Evolutionary conservation across 2,888 invertebrate species (phyloP).

Genomic region (Drosophila ezoana): DNA sequence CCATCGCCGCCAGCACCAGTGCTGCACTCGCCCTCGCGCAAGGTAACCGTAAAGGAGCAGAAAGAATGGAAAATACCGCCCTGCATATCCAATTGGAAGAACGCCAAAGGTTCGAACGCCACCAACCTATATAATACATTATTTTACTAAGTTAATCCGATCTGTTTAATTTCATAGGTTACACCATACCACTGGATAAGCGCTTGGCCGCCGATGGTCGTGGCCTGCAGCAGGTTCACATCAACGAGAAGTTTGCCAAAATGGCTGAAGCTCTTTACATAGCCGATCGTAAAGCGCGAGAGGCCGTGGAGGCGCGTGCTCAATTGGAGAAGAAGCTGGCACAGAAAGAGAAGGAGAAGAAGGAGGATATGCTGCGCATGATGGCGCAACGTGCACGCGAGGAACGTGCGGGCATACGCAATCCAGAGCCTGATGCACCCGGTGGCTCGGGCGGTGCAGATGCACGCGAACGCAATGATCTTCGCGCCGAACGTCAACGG

Average conservation of each 20-base stretch:
- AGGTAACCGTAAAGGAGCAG: conserved; percentile 99
- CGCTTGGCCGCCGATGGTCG: conserved; percentile 99
- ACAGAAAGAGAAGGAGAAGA: conserved; percentile 99
- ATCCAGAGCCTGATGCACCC: conserved; percentile 84
- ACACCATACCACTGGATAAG: conserved; percentile 99
- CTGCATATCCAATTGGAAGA: conserved; percentile 99
- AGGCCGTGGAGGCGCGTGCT: conserved; percentile 98
- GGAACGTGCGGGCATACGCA: conserved; percentile 92
- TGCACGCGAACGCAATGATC: conserved; percentile 92
- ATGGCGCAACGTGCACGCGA: conserved; percentile 98
- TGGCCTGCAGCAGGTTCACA: conserved; percentile 98
- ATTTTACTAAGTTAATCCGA: not conserved
- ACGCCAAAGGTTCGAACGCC: conserved; percentile 91
- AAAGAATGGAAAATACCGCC: conserved; percentile 99
- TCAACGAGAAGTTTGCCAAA: conserved; percentile 99
- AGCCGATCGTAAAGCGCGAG: conserved; percentile 98
- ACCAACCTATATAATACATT: not conserved
- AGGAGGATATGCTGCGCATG: conserved; percentile 96
- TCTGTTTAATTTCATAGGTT: conserved; percentile 45
- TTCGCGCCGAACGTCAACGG: conserved; percentile 95
- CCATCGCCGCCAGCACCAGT: conserved; percentile 99
- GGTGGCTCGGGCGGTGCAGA: conserved; percentile 81
- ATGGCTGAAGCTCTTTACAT: conserved; percentile 98
- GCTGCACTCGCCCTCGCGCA: conserved; percentile 98
- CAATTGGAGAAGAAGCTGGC: conserved; percentile 98